These are phyloP conservation scores for Pungitius pungitius DNA, from an alignment of 2,113 vertebrate species.

Conservation along the genomic window DNA sequence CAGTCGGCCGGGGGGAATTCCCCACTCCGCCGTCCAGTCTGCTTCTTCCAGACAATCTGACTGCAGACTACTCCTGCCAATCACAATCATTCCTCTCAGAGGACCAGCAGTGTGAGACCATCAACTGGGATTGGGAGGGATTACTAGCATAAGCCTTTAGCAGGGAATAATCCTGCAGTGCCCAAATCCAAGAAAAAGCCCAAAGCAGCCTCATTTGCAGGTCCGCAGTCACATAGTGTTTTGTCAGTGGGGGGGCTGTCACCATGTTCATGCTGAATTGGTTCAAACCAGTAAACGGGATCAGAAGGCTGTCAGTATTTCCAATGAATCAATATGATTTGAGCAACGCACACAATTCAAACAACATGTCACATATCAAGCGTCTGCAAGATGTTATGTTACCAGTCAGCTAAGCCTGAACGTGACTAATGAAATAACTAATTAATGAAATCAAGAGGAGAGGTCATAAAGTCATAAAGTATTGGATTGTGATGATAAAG, in stretches of 20 bases:
- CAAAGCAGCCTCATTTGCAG: conserved; percentile 61
- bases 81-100: conserved; percentile 50
- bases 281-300: conserved; percentile 37
- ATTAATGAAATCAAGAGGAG: conserved; percentile 23
- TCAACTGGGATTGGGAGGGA: conserved; percentile 63
- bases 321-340: conserved; percentile 27
- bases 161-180: conserved; percentile 66
- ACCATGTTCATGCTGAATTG: conserved; percentile 55
- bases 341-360: not conserved
- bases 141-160: conserved; percentile 68
- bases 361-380: not conserved
- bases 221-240: conserved; percentile 30
- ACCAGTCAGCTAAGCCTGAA: not conserved
- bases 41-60: conserved; percentile 49
- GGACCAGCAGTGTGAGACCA: conserved; percentile 56
- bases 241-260: conserved; percentile 53
- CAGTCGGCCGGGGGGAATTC: conserved; percentile 57
- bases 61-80: conserved; percentile 51
- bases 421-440: not conserved
- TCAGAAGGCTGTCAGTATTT: not conserved
- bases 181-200: conserved; percentile 71
- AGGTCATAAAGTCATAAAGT: conserved; percentile 23
- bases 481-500: conserved; percentile 38
- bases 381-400: not conserved
- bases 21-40: conserved; percentile 42